A percentile compares a stretch with the other conserved stretches of the same genome.
These are phyloP conservation scores for Ginglymostoma cirratum DNA, from an alignment of 2,113 vertebrate genomes.

Conservation along the genomic window DNA sequence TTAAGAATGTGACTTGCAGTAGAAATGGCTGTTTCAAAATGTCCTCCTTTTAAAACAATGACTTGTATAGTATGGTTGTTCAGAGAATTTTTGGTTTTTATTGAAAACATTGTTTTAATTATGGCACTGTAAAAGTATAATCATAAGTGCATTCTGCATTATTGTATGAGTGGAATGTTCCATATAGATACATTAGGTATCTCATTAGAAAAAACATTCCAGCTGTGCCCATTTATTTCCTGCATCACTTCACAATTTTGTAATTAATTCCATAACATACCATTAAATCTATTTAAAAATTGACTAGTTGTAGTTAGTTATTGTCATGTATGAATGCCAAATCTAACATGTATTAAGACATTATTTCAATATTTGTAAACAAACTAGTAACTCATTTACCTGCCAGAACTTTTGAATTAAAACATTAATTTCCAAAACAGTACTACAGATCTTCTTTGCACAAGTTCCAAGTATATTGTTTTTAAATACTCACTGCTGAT, in stretches of 20 bases:
- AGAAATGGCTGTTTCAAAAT: neutral
- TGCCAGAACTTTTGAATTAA: neutral
- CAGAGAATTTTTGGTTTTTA: slow-evolving; percentile 7
- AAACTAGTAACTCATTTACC: neutral
- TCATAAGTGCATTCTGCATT: neutral
- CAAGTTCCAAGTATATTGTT: neutral
- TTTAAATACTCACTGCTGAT: neutral
- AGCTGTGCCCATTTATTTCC: neutral
- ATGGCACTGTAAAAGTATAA: neutral
- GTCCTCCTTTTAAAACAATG: neutral
- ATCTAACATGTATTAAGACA: neutral
- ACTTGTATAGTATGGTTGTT: neutral
- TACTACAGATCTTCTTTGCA: neutral
- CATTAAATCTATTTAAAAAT: neutral
- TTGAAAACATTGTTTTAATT: slow-evolving; percentile 3
- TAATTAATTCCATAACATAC: neutral
- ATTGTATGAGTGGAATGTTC: neutral
- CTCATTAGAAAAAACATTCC: neutral
- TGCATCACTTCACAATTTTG: neutral
- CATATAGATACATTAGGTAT: neutral
- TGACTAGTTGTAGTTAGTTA: neutral
- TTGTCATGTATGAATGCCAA: neutral
- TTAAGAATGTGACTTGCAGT: neutral
- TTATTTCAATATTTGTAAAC: neutral
- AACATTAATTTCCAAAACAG: neutral